Base-by-base conservation (phyloP, 2,888 invertebrate species). In the Diaphora mendica region DNA sequence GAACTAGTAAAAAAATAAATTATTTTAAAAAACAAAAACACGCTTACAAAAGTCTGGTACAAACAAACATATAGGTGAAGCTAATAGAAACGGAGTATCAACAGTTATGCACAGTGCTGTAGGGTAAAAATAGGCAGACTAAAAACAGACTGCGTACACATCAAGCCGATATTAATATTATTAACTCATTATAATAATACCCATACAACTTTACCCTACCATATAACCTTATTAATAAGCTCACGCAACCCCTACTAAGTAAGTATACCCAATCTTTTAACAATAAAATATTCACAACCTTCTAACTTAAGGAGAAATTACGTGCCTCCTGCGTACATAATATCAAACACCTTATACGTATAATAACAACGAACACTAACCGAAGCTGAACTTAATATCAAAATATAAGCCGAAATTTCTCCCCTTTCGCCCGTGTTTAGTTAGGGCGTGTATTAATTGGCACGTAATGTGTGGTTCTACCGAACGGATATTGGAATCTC, bases 401-500 rank as follows among this genome's bases (percentile, higher is more conserved):
- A 48, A 72, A 68, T 64, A 68, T 72, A 44, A 65, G 26, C 62
- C 17, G 33, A 33, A 39, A 64, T 68, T 72, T 72, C 71, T 44
- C 71, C 13, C 71, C 44, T 42, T 42, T 30, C 59, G 42, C 42
- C 55, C 66, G 8, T 35, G 66, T 66, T 35, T n/a, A 26, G 55
- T 33, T 59, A 68, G 67, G 64, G 71, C 15, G 55, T 64, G 30
- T 59, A 68, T 69, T 77, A 77, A 77, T 77, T 70, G 77, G 65
- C 55, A 26, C 51, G 62, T 75, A 42, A 68, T 70, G 51, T 71
- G 71, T 55, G 71, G 70, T 20, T 68, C 68, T 76, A 66, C 68
- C 72, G 77, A 79, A 83, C 74, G 82, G 73, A 76, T 77, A 81
- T 81, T 83, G 77, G 79, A 79, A n/a, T 74, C 76, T 76, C 75